A percentile compares a stretch with the other conserved stretches of the same genome.
phyloP scores from a whole-genome alignment of 2,888 invertebrate genomes.

The Cheilosia urbana region DNA sequence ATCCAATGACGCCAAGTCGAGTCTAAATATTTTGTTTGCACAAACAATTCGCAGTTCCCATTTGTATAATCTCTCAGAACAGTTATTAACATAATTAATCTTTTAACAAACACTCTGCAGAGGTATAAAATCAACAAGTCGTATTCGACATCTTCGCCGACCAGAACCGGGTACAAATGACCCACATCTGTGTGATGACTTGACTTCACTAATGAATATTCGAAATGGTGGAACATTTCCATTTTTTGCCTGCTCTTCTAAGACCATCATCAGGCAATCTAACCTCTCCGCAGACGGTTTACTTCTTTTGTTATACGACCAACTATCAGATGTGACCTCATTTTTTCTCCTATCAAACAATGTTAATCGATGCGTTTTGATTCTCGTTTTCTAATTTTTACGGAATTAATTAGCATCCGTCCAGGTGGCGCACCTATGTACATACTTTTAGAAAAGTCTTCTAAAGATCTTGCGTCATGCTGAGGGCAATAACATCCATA shows the following conservation, averaged over 20 bases:
- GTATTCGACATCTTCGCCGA: background rate
- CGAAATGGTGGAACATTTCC: slow-evolving; percentile 2
- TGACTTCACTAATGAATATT: background rate
- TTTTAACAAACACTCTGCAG: slow-evolving; percentile 5
- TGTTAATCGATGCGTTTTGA: slow-evolving; percentile 54
- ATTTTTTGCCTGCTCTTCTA: slow-evolving; percentile 5
- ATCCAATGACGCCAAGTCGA: background rate
- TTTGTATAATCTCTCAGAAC: slow-evolving; percentile 7
- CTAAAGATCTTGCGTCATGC: slow-evolving; percentile 27
- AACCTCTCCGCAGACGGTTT: background rate
- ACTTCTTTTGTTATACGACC: background rate
- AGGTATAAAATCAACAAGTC: slow-evolving; percentile 1
- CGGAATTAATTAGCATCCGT: slow-evolving; percentile 47
- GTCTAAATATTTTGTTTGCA: background rate
- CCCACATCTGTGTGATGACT: slow-evolving; percentile 14
- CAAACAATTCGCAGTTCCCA: background rate
- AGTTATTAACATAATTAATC: slow-evolving; percentile 35
- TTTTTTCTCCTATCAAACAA: slow-evolving; percentile 31
- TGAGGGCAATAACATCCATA: slow-evolving; percentile 33
- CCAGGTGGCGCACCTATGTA: slow-evolving; percentile 2
- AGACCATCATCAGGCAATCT: background rate
- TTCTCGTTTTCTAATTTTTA: slow-evolving; percentile 50
- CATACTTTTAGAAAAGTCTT: background rate
- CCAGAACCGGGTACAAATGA: slow-evolving; percentile 23
- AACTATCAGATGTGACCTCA: slow-evolving; percentile 15